phyloP scores from a whole-genome alignment of 2,113 vertebrate genomes.

The Erythrocebus patas region DNA sequence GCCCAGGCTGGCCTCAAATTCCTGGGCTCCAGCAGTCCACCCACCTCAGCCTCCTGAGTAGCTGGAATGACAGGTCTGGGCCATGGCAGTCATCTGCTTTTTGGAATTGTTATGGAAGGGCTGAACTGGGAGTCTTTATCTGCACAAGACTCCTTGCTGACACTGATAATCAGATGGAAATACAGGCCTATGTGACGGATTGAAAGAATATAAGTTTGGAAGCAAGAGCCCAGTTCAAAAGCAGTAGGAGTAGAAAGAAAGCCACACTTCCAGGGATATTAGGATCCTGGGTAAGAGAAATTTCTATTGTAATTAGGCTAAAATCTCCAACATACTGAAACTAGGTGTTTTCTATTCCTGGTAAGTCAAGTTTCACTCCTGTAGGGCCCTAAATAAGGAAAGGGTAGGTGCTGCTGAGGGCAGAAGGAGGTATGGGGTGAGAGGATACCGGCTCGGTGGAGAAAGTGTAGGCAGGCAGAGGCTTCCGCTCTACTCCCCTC shows the following conservation, averaged over 20 bases:
- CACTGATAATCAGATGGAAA: background rate
- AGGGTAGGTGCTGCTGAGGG: background rate
- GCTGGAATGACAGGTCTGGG: background rate
- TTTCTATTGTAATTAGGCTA: background rate
- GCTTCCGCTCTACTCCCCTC: too few relatives aligned
- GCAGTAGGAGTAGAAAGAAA: background rate
- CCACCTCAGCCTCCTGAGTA: background rate
- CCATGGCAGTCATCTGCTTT: background rate
- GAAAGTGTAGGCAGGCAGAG: background rate
- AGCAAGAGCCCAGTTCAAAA: background rate
- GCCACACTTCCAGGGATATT: background rate
- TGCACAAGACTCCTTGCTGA: background rate
- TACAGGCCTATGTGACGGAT: background rate
- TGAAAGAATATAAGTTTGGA: background rate
- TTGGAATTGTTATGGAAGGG: background rate
- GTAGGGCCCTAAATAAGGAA: background rate
- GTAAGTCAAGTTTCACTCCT: background rate
- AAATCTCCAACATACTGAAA: background rate
- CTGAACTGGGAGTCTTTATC: background rate
- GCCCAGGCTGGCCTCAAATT: background rate
- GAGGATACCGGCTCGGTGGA: fast-evolving
- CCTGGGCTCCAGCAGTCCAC: background rate
- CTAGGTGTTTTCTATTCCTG: background rate
- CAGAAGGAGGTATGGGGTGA: background rate
- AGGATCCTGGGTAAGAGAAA: background rate